Percentiles rank a stretch among this genome's conserved stretches.
These are phyloP conservation scores for Rhagoletis pomonella DNA, from an alignment of 1,140 invertebrate genomes.

Conservation along the genomic window DNA sequence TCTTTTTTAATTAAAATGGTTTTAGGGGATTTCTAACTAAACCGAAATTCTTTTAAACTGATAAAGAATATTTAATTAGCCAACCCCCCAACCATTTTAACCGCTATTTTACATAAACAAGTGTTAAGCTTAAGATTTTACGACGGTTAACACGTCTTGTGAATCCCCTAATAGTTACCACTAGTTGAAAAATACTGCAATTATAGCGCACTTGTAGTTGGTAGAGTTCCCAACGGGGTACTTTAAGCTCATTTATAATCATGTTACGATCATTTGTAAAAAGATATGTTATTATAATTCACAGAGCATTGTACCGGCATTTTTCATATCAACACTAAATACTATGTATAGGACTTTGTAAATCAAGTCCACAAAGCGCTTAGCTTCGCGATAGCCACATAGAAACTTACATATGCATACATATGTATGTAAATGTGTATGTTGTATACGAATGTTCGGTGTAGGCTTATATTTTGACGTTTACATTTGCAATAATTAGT, in stretches of 20 bases:
- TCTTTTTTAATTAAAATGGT: too few relatives aligned
- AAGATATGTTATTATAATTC: constrained; percentile 8
- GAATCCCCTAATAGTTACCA: too few relatives aligned
- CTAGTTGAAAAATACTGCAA: too few relatives aligned
- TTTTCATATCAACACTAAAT: neutral
- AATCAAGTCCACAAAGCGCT: neutral
- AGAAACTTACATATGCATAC: neutral
- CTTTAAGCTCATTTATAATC: neutral
- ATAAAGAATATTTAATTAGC: too few relatives aligned
- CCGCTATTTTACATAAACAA: too few relatives aligned
- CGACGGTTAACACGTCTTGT: too few relatives aligned
- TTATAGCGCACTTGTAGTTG: too few relatives aligned
- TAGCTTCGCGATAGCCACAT: neutral
- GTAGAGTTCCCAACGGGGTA: too few relatives aligned
- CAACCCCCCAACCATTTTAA: too few relatives aligned
- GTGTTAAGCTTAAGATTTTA: too few relatives aligned
- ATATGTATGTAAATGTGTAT: neutral
- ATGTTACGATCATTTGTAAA: constrained; percentile 3
- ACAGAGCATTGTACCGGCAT: neutral
- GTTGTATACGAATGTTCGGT: neutral
- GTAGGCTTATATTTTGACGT: neutral
- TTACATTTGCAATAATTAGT: neutral
- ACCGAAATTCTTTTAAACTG: too few relatives aligned
- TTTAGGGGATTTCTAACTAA: too few relatives aligned
- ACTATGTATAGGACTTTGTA: neutral